These are phyloP conservation scores for Acrobasis repandana DNA, from an alignment of 2,888 invertebrate genomes.

Conservation along the genomic window DNA sequence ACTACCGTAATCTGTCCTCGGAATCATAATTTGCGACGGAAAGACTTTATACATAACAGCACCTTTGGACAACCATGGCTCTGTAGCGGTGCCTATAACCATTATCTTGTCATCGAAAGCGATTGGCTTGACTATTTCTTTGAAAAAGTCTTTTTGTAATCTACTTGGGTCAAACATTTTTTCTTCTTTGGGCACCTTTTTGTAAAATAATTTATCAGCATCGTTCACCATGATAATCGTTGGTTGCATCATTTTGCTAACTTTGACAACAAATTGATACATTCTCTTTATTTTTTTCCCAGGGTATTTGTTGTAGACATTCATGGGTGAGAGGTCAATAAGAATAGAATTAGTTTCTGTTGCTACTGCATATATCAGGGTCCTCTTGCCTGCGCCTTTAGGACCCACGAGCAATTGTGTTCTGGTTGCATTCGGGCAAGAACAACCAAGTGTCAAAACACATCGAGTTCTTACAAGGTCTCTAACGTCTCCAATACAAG, in stretches of 20 bases:
- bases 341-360: constrained; percentile 89
- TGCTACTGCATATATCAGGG: constrained; percentile 88
- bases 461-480: constrained; percentile 84
- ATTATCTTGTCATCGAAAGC: constrained; percentile 85
- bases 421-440: constrained; percentile 66
- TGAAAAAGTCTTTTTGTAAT: constrained; percentile 86
- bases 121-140: constrained; percentile 87
- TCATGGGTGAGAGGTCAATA: constrained; percentile 88
- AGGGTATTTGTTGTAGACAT: constrained; percentile 86
- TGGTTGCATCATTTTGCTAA: constrained; percentile 86
- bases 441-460: constrained; percentile 81
- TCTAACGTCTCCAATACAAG: constrained; percentile 84
- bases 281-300: constrained; percentile 87
- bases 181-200: constrained; percentile 85
- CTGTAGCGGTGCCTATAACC: constrained; percentile 86
- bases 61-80: constrained; percentile 85
- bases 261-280: constrained; percentile 85
- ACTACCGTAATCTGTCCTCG: constrained; percentile 83
- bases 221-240: constrained; percentile 87
- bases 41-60: constrained; percentile 79
- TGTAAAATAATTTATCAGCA: constrained; percentile 87
- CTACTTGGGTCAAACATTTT: constrained; percentile 86
- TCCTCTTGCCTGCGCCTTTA: constrained; percentile 86
- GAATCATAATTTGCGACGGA: constrained; percentile 81
- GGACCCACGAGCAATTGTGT: constrained; percentile 88